phyloP scores from a whole-genome alignment of 2,797 vertebrate genomes.

The Catostomus latipinnis region DNA sequence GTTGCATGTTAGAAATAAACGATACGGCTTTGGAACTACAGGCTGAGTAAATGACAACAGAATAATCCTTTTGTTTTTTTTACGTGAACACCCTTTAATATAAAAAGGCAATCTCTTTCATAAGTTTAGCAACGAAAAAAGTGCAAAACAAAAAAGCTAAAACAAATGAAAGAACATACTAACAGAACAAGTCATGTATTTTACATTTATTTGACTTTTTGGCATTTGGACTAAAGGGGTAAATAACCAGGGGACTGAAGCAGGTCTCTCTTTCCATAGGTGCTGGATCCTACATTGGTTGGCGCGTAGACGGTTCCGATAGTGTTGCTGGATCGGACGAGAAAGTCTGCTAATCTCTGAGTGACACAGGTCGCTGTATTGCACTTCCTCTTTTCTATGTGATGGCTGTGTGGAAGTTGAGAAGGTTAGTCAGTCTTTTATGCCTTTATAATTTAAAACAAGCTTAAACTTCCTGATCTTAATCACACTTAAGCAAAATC shows the following conservation, averaged over 20 bases:
- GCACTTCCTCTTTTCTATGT: slow-evolving; percentile 86
- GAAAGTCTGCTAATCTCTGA: slow-evolving; percentile 88
- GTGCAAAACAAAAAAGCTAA: slow-evolving; percentile 13
- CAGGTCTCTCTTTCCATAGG: slow-evolving; percentile 87
- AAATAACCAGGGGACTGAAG: slow-evolving; percentile 65
- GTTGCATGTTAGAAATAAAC: no score
- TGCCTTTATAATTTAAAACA: neutral
- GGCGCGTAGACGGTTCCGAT: slow-evolving; percentile 81
- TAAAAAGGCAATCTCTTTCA: slow-evolving; percentile 74
- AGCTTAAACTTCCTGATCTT: neutral
- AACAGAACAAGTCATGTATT: slow-evolving; percentile 38
- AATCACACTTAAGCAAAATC: neutral
- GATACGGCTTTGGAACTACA: no score
- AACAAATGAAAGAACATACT: neutral
- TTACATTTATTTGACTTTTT: slow-evolving; percentile 37
- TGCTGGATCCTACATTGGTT: slow-evolving; percentile 87
- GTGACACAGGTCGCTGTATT: slow-evolving; percentile 91
- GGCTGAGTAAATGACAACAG: no score
- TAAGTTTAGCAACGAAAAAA: slow-evolving; percentile 55
- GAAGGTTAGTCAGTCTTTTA: neutral
- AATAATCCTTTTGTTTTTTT: no score
- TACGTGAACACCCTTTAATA: slow-evolving; percentile 31
- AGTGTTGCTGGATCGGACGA: slow-evolving; percentile 86
- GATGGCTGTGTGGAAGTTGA: slow-evolving; percentile 60
- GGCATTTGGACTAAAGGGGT: slow-evolving; percentile 72